Conservation (phyloP, 2,113 vertebrate species). For the Aplodontia rufa region DNA sequence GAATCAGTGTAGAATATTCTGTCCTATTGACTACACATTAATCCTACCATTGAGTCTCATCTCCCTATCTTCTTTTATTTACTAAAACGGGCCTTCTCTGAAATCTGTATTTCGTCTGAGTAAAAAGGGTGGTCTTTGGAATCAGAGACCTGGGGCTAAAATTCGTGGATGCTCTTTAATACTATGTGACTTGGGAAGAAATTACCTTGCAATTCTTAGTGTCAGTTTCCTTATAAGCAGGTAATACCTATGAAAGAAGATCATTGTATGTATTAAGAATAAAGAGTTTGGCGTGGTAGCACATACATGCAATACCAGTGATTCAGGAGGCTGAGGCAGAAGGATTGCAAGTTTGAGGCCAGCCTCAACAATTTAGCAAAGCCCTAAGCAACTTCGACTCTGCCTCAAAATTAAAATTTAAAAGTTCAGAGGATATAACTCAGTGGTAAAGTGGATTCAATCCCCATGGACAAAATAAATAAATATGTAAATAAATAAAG, state of each 20-base stretch:
- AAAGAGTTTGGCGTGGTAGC: not conserved
- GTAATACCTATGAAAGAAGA: not conserved
- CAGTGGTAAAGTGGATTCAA: no score
- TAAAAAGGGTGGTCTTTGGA: not conserved
- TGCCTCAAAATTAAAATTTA: no score
- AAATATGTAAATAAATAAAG: not conserved
- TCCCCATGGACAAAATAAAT: no score
- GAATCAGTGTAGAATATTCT: not conserved
- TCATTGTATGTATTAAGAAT: not conserved
- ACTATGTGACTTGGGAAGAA: not conserved
- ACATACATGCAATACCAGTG: no score
- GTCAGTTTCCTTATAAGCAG: not conserved
- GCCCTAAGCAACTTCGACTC: no score
- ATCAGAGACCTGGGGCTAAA: not conserved
- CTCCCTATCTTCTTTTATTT: no score
- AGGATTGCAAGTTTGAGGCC: no score
- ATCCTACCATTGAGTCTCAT: not conserved
- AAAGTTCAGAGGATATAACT: no score
- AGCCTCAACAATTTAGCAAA: no score
- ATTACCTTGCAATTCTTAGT: not conserved
- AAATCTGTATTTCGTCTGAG: not conserved
- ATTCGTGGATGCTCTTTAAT: not conserved
- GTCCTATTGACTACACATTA: not conserved
- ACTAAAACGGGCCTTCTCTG: no score
- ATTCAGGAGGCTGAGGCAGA: no score